Percentiles rank a stretch among this genome's conserved stretches.
Conservation (phyloP, 2,888 invertebrate species). For the Lasioglossum villosulum region DNA sequence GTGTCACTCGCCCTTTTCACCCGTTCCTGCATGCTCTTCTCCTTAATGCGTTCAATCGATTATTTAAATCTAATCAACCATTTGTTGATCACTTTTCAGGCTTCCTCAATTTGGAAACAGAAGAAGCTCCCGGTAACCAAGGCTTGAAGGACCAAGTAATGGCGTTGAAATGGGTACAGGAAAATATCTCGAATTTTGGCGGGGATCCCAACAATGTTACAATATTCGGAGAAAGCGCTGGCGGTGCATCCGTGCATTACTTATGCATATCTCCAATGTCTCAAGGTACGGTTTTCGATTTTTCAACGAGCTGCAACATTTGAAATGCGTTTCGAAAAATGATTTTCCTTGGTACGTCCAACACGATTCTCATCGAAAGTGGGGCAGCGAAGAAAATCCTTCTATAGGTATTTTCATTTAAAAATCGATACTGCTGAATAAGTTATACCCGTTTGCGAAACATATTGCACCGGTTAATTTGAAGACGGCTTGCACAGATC, state of each 20-base stretch:
- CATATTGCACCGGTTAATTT: not conserved
- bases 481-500: not conserved
- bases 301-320: not conserved
- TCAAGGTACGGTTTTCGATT: conserved; percentile 35
- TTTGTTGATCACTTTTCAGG: conserved; percentile 43
- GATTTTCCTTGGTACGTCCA: not conserved
- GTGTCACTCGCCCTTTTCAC: not conserved
- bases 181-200: conserved; percentile 72
- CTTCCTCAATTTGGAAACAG: conserved; percentile 67
- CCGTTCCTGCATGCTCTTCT: not conserved
- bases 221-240: conserved; percentile 77
- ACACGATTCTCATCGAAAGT: not conserved
- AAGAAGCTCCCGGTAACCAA: conserved; percentile 74
- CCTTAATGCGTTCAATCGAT: not conserved
- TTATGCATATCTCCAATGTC: conserved; percentile 69
- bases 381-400: not conserved
- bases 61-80: too few species aligned
- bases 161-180: conserved; percentile 72
- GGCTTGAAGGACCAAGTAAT: conserved; percentile 76
- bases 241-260: conserved; percentile 71
- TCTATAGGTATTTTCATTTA: not conserved
- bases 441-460: not conserved
- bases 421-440: not conserved
- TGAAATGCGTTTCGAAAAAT: not conserved
- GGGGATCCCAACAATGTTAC: conserved; percentile 75